Conservation (phyloP, 2,113 vertebrate genomes). For the Rafetus swinhoei region DNA sequence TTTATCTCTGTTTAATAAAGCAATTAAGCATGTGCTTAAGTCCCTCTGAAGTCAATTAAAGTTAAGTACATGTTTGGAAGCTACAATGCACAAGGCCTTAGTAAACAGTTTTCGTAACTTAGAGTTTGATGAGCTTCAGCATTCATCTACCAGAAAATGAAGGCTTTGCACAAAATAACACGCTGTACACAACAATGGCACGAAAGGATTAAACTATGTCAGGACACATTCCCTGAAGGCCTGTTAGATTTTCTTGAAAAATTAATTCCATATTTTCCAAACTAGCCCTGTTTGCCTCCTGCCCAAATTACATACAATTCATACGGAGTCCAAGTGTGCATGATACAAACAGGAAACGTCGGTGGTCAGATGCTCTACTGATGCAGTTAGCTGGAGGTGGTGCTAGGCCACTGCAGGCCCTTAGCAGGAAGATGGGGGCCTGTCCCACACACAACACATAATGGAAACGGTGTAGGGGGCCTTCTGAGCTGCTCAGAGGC, state of each 20-base stretch:
- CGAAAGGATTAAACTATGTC: neutral
- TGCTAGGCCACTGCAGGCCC: neutral
- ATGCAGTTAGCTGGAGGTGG: neutral
- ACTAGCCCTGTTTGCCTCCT: neutral
- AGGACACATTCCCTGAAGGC: rapidly evolving
- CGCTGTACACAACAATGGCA: neutral
- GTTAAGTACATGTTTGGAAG: neutral
- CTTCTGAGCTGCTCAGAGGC: neutral
- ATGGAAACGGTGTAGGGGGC: neutral
- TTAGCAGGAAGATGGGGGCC: neutral
- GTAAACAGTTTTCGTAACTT: neutral
- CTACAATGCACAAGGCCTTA: neutral
- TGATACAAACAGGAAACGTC: neutral
- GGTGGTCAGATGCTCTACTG: neutral
- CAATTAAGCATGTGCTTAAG: neutral
- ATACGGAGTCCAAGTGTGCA: neutral
- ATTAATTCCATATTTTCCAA: neutral
- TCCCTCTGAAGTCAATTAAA: neutral
- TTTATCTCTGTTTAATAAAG: neutral
- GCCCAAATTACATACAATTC: neutral
- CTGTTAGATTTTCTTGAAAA: neutral
- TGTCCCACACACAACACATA: neutral
- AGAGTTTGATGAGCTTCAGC: neutral
- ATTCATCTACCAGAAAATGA: neutral
- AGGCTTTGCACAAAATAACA: neutral